Evolutionary conservation across 1,140 invertebrate species (phyloP).

Genomic region (Hypothenemus hampei): DNA sequence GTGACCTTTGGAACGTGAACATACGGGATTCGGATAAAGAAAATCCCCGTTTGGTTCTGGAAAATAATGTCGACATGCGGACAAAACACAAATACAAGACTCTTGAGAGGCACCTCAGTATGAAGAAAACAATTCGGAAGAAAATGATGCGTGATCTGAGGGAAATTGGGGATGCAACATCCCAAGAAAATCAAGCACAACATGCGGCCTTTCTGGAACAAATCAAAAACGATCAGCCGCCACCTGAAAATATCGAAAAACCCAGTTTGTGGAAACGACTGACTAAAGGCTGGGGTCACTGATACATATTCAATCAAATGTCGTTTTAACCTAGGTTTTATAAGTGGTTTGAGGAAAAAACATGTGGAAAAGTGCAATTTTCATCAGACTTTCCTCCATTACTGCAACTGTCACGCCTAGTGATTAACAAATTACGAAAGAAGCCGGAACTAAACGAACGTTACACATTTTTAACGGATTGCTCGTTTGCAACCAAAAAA

Average conservation of each 20-base stretch:
- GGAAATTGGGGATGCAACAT: slow-evolving; percentile 42
- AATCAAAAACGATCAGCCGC: slow-evolving; percentile 44
- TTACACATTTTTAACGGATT: too few relatives aligned
- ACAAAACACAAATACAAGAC: slow-evolving; percentile 55
- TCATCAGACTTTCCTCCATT: too few relatives aligned
- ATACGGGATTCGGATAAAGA: slow-evolving; percentile 38
- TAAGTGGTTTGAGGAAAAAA: too few relatives aligned
- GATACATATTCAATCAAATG: background rate
- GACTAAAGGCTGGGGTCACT: slow-evolving; percentile 45
- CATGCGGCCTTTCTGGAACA: slow-evolving; percentile 43
- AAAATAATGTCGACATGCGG: slow-evolving; percentile 31
- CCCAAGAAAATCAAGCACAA: slow-evolving; percentile 30
- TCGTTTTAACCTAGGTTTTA: background rate
- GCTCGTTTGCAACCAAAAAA: too few relatives aligned
- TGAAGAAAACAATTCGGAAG: slow-evolving; percentile 82
- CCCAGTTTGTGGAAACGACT: slow-evolving; percentile 45
- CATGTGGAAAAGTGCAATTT: too few relatives aligned
- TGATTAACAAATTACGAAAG: too few relatives aligned
- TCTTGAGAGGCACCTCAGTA: slow-evolving; percentile 73
- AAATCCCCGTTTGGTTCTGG: slow-evolving; percentile 29
- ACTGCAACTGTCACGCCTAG: too few relatives aligned
- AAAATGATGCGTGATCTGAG: slow-evolving; percentile 78
- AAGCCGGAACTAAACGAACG: too few relatives aligned
- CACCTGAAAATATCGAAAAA: slow-evolving; percentile 44
- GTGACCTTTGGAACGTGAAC: slow-evolving; percentile 38